Evolutionary conservation across 2,113 vertebrate species (phyloP).

Genomic region (Halcyon malimbica): DNA sequence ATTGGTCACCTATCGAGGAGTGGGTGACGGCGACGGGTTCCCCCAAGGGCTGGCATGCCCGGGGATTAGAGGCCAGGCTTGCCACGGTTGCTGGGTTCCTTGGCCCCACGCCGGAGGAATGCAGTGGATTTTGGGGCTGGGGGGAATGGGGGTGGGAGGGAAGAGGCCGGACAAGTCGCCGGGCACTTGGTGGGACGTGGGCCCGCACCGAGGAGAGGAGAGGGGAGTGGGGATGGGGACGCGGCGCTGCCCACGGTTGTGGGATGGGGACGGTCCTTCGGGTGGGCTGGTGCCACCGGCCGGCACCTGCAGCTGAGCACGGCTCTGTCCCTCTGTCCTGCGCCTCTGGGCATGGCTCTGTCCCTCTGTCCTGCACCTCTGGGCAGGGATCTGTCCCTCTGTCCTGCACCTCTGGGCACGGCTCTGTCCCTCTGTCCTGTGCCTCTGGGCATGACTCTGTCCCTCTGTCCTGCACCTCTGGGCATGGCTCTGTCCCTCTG

Average conservation of each 20-base stretch:
- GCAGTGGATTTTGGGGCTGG: slow-evolving; percentile 46
- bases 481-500: background rate
- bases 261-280: background rate
- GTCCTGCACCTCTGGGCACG: background rate
- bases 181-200: slow-evolving; percentile 57
- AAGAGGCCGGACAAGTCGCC: slow-evolving; percentile 85
- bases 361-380: background rate
- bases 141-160: background rate
- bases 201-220: background rate
- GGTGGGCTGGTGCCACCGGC: background rate
- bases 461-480: background rate
- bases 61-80: slow-evolving; percentile 79
- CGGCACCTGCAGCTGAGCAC: background rate
- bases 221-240: slow-evolving; percentile 84
- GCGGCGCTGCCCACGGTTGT: slow-evolving; percentile 72
- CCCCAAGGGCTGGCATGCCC: slow-evolving; percentile 74
- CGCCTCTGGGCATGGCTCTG: rapidly evolving
- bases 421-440: background rate
- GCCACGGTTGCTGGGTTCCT: slow-evolving; percentile 87
- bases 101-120: slow-evolving; percentile 90
- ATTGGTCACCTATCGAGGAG: slow-evolving; percentile 88
- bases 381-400: background rate
- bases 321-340: background rate
- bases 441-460: rapidly evolving
- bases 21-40: slow-evolving; percentile 91